Evolutionary conservation across 1,140 invertebrate genomes (phyloP), one percentile per base, ranked within the genome.

Genomic region (Papilio helenus): DNA sequence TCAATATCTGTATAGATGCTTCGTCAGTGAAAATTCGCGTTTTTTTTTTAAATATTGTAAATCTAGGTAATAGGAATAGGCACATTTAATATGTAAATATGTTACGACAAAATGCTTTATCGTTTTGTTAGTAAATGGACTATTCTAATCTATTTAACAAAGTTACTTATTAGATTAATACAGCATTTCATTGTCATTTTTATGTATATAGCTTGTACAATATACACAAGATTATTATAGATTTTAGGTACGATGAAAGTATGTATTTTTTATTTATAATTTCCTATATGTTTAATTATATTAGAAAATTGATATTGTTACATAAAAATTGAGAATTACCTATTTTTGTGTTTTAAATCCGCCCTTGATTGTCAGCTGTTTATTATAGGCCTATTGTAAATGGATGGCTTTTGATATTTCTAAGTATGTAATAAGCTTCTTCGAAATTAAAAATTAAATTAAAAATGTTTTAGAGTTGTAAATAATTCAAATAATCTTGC

Each of bases 321-420:
- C n/a, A 18, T 18, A 51, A 18, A 18, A 14, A 51, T 18, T 51
- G 18, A 51, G 49, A 18, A 14, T 51, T 18, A 51, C 3, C 18
- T 3, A 51, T n/a, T 20, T 18, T 74, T 74, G 9, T 23, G 1
- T 46, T 72, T 81, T 80, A 81, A 86, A 90, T 86, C 81, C 84
- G 84, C 81, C 76, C 79, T 81, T 81, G 73, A 81, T 29, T 83
- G 74, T 82, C 80, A 84, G 79, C 81, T 79, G 84, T 85, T 86
- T 84, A 80, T 82, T 84, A 81, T 82, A 83, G 84, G 87, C 84
- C 84, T 89, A 85, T 89, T 92, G 90, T 90, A 90, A 79, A 92
- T 89, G 90, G 76, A 82, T 82, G 80, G 84, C 85, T 89, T 87
- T 81, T 84, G 84, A 65, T 77, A 65, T 61, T 39, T 77, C 18